Evolutionary conservation across 1,140 invertebrate species (phyloP).

Genomic region (Lineus longissimus): DNA sequence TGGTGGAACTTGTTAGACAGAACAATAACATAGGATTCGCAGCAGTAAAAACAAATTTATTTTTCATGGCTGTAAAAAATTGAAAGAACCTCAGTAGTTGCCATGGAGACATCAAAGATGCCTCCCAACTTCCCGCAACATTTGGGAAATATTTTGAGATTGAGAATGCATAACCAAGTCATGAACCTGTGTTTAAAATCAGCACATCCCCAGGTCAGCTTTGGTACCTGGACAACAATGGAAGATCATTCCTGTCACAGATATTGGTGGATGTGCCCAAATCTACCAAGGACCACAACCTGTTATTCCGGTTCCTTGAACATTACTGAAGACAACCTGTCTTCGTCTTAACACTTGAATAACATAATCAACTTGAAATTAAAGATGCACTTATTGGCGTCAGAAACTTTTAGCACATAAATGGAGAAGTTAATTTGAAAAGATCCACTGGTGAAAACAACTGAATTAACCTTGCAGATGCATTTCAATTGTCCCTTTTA

Average conservation of each 20-base stretch:
- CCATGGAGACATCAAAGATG: background rate
- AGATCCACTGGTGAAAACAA: too few species aligned
- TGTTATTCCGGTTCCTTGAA: too few species aligned
- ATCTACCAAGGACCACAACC: background rate
- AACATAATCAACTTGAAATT: too few species aligned
- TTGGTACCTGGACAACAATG: background rate
- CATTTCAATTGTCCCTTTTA: too few species aligned
- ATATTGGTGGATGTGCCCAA: background rate
- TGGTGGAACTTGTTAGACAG: too few species aligned
- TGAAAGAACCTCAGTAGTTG: background rate
- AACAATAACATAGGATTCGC: too few species aligned
- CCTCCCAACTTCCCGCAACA: background rate
- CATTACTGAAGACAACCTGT: too few species aligned
- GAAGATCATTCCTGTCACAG: background rate
- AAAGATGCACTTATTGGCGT: too few species aligned
- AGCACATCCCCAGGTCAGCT: background rate
- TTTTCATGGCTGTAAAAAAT: slow-evolving; percentile 5
- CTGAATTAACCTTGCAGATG: too few species aligned
- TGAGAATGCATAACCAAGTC: background rate
- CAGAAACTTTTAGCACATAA: too few species aligned
- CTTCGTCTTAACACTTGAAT: too few species aligned
- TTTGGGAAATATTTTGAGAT: background rate
- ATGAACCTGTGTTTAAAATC: background rate
- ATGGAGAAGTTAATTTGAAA: too few species aligned
- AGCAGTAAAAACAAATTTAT: slow-evolving; percentile 7